Evolutionary conservation across 2,888 invertebrate species (phyloP).

Genomic region (Eristalinus sepulchralis): DNA sequence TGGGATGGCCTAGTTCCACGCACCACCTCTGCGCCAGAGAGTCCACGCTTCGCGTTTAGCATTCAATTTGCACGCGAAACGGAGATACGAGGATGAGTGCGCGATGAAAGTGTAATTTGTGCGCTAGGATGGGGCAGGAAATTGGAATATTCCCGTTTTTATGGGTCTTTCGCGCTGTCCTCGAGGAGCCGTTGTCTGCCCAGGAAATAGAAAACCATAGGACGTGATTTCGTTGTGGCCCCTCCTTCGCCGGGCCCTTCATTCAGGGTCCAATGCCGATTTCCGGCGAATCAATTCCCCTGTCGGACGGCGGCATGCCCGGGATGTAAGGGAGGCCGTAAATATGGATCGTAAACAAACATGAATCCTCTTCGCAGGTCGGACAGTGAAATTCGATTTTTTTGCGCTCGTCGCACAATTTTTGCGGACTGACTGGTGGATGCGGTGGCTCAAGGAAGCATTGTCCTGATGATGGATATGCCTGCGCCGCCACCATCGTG

Average conservation of each 20-base stretch:
- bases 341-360: slow-evolving; percentile 55
- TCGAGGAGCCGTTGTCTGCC: slow-evolving; percentile 34
- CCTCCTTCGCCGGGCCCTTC: not conserved
- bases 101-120: slow-evolving; percentile 58
- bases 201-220: slow-evolving; percentile 64
- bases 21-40: slow-evolving; percentile 7
- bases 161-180: slow-evolving; percentile 8
- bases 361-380: slow-evolving; percentile 30
- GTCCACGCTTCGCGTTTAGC: slow-evolving; percentile 41
- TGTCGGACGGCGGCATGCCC: not conserved
- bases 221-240: slow-evolving; percentile 6
- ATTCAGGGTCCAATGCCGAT: not conserved
- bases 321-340: slow-evolving; percentile 4
- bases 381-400: slow-evolving; percentile 24
- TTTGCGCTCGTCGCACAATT: not conserved
- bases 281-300: slow-evolving; percentile 23
- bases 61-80: slow-evolving; percentile 57
- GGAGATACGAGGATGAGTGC: slow-evolving; percentile 13
- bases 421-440: not conserved
- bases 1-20: slow-evolving; percentile 44
- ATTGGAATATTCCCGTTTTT: slow-evolving; percentile 58
- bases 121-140: slow-evolving; percentile 35
- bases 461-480: slow-evolving; percentile 6
- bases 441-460: not conserved
- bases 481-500: not conserved